phyloP scores from a whole-genome alignment of 2,888 invertebrate genomes.

The Drosophila histrio region DNA sequence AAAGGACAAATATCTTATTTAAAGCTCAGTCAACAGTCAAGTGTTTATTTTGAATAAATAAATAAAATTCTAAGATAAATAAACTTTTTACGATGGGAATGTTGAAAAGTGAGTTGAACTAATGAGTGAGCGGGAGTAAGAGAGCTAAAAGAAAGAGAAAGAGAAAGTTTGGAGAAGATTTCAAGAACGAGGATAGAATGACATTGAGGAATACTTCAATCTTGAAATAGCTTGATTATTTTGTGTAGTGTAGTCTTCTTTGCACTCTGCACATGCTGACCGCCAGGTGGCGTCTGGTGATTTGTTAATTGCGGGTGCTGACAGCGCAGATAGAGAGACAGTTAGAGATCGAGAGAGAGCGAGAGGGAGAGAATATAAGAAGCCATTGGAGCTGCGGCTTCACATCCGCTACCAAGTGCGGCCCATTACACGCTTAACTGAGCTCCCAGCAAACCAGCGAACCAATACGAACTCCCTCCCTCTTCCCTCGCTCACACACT shows the following conservation, averaged over 20 bases:
- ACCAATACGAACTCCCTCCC: constrained; percentile 51
- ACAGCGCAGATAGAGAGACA: constrained; percentile 13
- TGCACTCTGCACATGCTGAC: neutral
- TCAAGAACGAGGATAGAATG: too few relatives aligned
- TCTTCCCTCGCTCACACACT: neutral
- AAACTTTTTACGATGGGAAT: too few relatives aligned
- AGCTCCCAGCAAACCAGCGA: constrained; percentile 54
- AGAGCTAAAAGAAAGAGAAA: too few relatives aligned
- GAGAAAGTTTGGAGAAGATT: too few relatives aligned
- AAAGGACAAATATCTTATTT: too few relatives aligned
- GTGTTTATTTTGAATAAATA: too few relatives aligned
- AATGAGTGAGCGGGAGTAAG: too few relatives aligned
- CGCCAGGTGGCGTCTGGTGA: constrained; percentile 34
- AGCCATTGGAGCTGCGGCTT: constrained; percentile 16
- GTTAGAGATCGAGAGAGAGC: neutral
- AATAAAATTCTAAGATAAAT: too few relatives aligned
- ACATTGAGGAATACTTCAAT: too few relatives aligned
- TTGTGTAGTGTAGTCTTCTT: neutral
- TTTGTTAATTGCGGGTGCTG: constrained; percentile 33
- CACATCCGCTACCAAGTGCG: constrained; percentile 59
- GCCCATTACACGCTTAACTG: constrained; percentile 78
- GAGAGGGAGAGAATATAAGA: neutral
- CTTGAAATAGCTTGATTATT: too few relatives aligned
- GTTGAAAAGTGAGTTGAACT: too few relatives aligned
- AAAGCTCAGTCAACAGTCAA: too few relatives aligned